A percentile compares a stretch with the other conserved stretches of the same genome.
Evolutionary conservation across 2,888 invertebrate species (phyloP).

Genomic region (Chalcosyrphus nemorum): DNA sequence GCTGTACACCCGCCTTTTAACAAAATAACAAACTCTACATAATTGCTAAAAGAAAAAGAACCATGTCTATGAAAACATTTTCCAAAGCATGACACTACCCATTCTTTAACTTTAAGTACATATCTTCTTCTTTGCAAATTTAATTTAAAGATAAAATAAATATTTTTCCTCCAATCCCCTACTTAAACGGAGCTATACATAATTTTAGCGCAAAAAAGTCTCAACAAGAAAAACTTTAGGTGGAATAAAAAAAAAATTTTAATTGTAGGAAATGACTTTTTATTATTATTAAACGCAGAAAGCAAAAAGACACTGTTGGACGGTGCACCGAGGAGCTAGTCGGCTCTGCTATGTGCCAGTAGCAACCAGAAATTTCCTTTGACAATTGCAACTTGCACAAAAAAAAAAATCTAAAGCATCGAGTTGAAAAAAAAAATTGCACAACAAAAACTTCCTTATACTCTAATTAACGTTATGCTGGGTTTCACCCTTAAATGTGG

Average conservation of each 20-base stretch:
- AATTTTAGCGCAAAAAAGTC: neutral
- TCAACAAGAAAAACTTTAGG: slow-evolving; percentile 1
- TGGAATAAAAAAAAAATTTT: slow-evolving; percentile 39
- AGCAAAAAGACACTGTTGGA: slow-evolving; percentile 22
- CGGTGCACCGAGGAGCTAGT: slow-evolving; percentile 10
- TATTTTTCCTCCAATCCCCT: slow-evolving; percentile 10
- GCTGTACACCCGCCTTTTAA: too few species aligned
- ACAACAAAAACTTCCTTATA: slow-evolving; percentile 55
- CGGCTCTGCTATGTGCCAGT: slow-evolving; percentile 6
- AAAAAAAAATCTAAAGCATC: slow-evolving; percentile 7
- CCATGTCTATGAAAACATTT: neutral
- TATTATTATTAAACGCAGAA: slow-evolving; percentile 45
- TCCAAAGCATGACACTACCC: neutral
- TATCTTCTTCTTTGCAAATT: slow-evolving; percentile 3
- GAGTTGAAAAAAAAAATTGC: neutral
- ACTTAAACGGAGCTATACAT: neutral
- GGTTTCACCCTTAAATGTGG: slow-evolving; percentile 61
- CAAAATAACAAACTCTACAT: too few species aligned
- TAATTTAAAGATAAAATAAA: slow-evolving; percentile 43
- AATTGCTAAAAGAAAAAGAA: neutral
- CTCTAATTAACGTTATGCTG: slow-evolving; percentile 69
- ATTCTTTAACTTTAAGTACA: neutral
- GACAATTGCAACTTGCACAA: slow-evolving; percentile 42
- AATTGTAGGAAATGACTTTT: slow-evolving; percentile 52
- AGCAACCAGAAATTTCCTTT: slow-evolving; percentile 34